These are phyloP conservation scores for Tupaia tana DNA, from an alignment of 2,113 vertebrate genomes.

Conservation along the genomic window DNA sequence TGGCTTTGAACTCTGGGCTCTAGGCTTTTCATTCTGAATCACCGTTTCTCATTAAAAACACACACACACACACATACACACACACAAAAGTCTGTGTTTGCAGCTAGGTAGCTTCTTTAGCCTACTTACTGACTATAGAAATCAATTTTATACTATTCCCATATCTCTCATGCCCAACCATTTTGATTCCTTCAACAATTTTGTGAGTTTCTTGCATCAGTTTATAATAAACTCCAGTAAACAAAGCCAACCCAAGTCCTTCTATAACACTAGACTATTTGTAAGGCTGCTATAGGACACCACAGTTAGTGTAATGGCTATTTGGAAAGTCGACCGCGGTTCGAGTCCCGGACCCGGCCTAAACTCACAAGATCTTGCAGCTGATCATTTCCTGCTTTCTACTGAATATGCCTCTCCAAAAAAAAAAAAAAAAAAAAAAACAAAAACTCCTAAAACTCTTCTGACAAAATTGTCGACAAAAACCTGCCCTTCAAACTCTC, in stretches of 20 bases:
- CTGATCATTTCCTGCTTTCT: too few species aligned
- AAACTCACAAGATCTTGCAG: too few species aligned
- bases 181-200: constrained; percentile 15
- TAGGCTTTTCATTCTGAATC: neutral
- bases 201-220: constrained; percentile 20
- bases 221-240: constrained; percentile 11
- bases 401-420: too few species aligned
- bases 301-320: too few species aligned
- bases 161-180: neutral
- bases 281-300: neutral
- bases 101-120: neutral
- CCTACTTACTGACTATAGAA: neutral
- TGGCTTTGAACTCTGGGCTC: neutral
- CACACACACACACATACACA: too few species aligned
- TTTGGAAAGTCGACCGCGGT: too few species aligned
- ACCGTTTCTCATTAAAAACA: neutral
- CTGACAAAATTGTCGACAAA: neutral
- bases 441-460: neutral
- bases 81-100: neutral
- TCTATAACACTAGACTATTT: neutral
- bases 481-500: neutral
- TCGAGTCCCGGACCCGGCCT: too few species aligned
- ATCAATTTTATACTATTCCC: constrained; percentile 9
- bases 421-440: too few species aligned
- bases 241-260: constrained; percentile 6